Base-by-base conservation (phyloP, 2,797 vertebrate species). In the Protosalanx chinensis region DNA sequence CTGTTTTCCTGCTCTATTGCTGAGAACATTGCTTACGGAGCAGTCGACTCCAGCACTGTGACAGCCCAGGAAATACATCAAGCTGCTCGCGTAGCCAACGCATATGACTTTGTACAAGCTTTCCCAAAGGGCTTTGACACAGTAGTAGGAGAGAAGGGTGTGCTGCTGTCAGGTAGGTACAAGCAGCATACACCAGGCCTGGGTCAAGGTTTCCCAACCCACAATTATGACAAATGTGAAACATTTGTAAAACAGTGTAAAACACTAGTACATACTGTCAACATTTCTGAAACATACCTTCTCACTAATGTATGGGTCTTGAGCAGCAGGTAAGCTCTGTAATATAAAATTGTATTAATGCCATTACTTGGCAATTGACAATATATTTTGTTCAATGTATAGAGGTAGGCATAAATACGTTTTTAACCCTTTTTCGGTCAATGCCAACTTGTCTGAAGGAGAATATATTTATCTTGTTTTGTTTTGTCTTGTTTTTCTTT, bases 1-100 rank as follows among this genome's bases (percentile, higher is more conserved):
- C 88, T 99, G 68, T 99, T 99, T 80, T 99, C 97, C 18, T 97
- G 95, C 76, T 98, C 98, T 3, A 93, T 99, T 23, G 93, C 93
- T 76, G 97, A 99, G 79, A 99, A 99, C 81, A 99, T 99, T 7
- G 94, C 97, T 0, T 99, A 99, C 0, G 96, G 96, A 13, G 95
- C 96, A 0, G 76, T 85, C 3, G 85, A 94, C 68, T 93, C 94
- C 0, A 88, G 90, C 20, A 68, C 76, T 0, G 95, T 98, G 82
- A 95, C 92, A 1, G 64, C 83, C 2, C 88, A 93, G 76, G 94
- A 98, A 64, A 90, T 99, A 80, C 85, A 93, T 79, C 92, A 79
- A 49, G 97, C 93, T 49, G 97, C 98, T 0, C 89, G 91, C 74
- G 89, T 94, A 59, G 95, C 97, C 80, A 99, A 99, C 0, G 96